phyloP scores from a whole-genome alignment of 2,888 invertebrate species.

The Branchipolynoe longqiensis region DNA sequence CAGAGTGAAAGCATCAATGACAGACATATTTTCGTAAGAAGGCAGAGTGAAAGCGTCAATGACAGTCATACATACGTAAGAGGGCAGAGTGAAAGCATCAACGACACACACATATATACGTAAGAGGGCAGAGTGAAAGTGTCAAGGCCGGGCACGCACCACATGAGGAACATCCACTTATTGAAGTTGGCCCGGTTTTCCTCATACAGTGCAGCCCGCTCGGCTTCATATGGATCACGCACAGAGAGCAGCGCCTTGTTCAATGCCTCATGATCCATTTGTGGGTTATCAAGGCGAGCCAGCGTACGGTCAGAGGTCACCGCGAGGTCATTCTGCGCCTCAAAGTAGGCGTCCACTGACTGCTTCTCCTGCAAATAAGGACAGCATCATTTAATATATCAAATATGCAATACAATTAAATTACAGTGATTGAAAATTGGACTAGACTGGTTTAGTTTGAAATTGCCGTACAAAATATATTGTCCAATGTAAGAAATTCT shows the following conservation, averaged over 20 bases:
- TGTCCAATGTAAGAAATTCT: too few species aligned
- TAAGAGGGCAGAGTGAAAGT: too few species aligned
- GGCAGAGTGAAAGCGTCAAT: too few species aligned
- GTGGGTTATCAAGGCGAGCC: constrained; percentile 75
- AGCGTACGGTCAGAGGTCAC: constrained; percentile 80
- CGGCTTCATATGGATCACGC: constrained; percentile 69
- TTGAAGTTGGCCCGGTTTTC: constrained; percentile 72
- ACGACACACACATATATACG: too few species aligned
- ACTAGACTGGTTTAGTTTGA: not conserved
- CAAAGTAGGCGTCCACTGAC: constrained; percentile 54
- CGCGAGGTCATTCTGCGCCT: constrained; percentile 62
- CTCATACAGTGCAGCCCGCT: constrained; percentile 71
- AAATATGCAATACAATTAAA: too few species aligned
- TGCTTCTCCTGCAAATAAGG: not conserved
- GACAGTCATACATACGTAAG: too few species aligned
- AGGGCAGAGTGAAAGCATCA: too few species aligned
- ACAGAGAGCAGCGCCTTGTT: constrained; percentile 70
- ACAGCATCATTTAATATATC: not conserved
- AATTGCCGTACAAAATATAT: not conserved
- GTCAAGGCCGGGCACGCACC: too few species aligned
- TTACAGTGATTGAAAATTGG: not conserved
- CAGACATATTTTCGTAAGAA: too few species aligned
- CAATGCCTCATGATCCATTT: constrained; percentile 76
- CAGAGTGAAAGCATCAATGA: too few species aligned
- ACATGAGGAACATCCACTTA: constrained; percentile 79